Percentiles rank a stretch among this genome's conserved stretches.
Conservation (phyloP, 2,113 vertebrate species). For the Megatriorchis doriae region DNA sequence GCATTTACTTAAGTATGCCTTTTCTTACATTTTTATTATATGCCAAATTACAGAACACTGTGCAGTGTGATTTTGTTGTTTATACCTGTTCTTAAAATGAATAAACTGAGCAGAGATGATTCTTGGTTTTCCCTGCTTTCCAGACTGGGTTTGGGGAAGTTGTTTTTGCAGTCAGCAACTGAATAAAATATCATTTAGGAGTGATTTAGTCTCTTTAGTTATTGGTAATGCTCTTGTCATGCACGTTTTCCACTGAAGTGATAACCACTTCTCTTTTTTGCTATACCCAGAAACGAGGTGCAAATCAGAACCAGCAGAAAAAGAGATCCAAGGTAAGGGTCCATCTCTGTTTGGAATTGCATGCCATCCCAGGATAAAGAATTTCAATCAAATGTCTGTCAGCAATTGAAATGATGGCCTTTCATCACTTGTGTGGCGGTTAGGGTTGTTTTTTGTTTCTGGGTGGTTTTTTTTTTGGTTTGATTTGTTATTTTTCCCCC, state of each 20-base stretch:
- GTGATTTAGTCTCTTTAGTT: background rate
- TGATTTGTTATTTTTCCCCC: background rate
- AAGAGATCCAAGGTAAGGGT: slow-evolving; percentile 79
- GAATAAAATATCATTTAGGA: background rate
- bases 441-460: background rate
- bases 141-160: background rate
- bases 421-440: background rate
- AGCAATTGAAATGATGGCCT: background rate
- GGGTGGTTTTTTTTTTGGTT: too few species aligned
- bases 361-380: background rate
- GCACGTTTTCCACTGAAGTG: background rate
- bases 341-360: background rate
- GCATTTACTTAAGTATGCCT: slow-evolving; percentile 2
- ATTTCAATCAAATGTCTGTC: background rate
- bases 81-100: background rate
- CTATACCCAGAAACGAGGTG: slow-evolving; percentile 69
- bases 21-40: slow-evolving; percentile 6
- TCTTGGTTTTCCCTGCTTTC: background rate
- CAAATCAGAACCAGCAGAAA: slow-evolving; percentile 78
- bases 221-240: background rate
- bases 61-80: background rate
- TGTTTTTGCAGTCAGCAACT: background rate
- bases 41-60: background rate
- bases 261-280: slow-evolving; percentile 22
- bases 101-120: background rate